Evolutionary conservation across 2,113 vertebrate genomes (phyloP).

Genomic region (Poeciliopsis occidentalis): DNA sequence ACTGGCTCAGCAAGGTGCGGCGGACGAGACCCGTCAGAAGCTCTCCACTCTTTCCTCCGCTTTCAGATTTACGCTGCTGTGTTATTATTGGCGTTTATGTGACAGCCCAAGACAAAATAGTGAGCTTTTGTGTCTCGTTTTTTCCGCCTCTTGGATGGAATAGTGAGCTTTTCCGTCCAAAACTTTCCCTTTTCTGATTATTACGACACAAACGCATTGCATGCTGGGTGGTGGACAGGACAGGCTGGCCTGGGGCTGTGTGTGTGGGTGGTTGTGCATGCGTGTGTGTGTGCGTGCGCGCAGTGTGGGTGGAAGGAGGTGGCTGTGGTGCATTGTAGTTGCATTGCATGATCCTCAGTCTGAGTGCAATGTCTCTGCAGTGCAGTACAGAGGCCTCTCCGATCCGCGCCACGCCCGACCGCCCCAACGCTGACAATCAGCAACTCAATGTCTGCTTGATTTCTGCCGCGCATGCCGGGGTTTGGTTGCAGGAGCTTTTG

Average conservation of each 20-base stretch:
- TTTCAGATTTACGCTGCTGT: background rate
- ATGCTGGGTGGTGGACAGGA: constrained; percentile 11
- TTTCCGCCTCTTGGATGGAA: too few species aligned
- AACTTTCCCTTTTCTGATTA: too few species aligned
- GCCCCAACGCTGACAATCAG: constrained; percentile 4
- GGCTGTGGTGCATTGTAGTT: constrained; percentile 97
- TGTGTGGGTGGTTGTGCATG: too few species aligned
- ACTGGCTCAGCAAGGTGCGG: constrained; percentile 86
- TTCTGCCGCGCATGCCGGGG: background rate
- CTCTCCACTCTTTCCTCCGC: background rate
- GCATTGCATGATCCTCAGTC: constrained; percentile 94
- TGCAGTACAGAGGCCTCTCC: constrained; percentile 90
- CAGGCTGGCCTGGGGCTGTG: constrained; percentile 20
- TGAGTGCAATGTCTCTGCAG: constrained; percentile 96
- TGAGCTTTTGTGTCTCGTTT: too few species aligned
- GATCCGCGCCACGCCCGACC: constrained; percentile 64
- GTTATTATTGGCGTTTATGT: too few species aligned
- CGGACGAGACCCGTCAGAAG: background rate
- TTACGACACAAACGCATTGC: constrained; percentile 21
- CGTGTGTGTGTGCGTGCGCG: constrained; percentile 5
- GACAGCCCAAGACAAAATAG: too few species aligned
- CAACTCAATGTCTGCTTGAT: background rate
- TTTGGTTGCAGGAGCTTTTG: background rate
- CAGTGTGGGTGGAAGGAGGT: constrained; percentile 68
- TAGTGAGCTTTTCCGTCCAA: too few species aligned